A percentile compares a stretch with the other conserved stretches of the same genome.
Evolutionary conservation across 2,888 invertebrate genomes (phyloP).

Genomic region (Fabriciana adippe): DNA sequence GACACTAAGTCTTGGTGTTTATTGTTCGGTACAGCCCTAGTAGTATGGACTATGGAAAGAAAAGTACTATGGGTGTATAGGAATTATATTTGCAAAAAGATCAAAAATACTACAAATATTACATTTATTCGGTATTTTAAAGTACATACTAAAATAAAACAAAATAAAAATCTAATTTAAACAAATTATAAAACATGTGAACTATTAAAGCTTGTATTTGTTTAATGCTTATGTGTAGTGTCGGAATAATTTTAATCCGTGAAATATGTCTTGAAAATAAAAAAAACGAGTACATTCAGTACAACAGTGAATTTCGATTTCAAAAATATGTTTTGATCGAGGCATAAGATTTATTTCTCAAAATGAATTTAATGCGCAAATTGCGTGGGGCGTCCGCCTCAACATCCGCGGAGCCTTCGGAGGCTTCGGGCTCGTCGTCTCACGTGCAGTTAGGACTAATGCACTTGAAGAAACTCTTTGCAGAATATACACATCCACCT

Average conservation of each 20-base stretch:
- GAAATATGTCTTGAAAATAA: slow-evolving; percentile 31
- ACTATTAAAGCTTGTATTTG: slow-evolving; percentile 13
- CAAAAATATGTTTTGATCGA: slow-evolving; percentile 37
- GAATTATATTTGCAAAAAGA: slow-evolving; percentile 25
- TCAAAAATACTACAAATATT: slow-evolving; percentile 26
- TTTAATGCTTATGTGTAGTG: slow-evolving; percentile 31
- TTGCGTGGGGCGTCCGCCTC: slow-evolving; percentile 84
- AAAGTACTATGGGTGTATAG: slow-evolving; percentile 38
- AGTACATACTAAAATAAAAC: neutral
- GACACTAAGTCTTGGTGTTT: too few relatives aligned
- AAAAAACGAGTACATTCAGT: slow-evolving; percentile 23
- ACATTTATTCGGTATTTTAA: neutral
- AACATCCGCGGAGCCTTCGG: slow-evolving; percentile 79
- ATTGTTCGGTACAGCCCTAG: slow-evolving; percentile 10
- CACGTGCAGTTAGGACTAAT: slow-evolving; percentile 95
- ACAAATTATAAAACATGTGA: slow-evolving; percentile 31
- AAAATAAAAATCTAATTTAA: slow-evolving; percentile 11
- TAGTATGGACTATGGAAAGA: slow-evolving; percentile 39
- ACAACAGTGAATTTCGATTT: slow-evolving; percentile 4
- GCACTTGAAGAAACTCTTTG: slow-evolving; percentile 97
- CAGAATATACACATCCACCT: slow-evolving; percentile 95
- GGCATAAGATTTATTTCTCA: slow-evolving; percentile 36
- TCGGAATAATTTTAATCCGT: slow-evolving; percentile 26
- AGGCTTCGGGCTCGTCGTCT: slow-evolving; percentile 84
- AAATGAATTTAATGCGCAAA: slow-evolving; percentile 96